A percentile compares a stretch with the other conserved stretches of the same genome.
Evolutionary conservation across 2,113 vertebrate genomes (phyloP).

Genomic region (Pachypanchax playfairii): DNA sequence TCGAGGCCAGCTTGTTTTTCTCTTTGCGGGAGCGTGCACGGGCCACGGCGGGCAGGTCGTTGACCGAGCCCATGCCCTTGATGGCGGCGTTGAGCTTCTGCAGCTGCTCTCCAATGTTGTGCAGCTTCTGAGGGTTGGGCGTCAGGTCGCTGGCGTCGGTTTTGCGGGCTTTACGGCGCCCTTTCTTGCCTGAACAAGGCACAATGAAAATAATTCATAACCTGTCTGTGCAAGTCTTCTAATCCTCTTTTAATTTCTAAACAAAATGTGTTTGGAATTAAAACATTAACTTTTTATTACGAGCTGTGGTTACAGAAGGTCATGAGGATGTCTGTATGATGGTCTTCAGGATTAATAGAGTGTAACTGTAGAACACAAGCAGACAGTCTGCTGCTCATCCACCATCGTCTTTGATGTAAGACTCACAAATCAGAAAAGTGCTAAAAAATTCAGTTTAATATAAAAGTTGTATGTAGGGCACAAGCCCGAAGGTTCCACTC

Average conservation of each 20-base stretch:
- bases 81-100: constrained; percentile 80
- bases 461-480: constrained; percentile 57
- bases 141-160: constrained; percentile 81
- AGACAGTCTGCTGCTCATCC: constrained; percentile 6
- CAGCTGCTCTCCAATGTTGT: constrained; percentile 80
- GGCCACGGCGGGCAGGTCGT: constrained; percentile 75
- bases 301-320: too few relatives aligned
- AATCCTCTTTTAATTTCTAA: too few relatives aligned
- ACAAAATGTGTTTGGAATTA: too few relatives aligned
- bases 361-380: neutral
- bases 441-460: constrained; percentile 36
- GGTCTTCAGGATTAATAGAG: too few relatives aligned
- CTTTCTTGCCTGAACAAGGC: constrained; percentile 71
- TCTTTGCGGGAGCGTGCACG: constrained; percentile 79
- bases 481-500: constrained; percentile 31
- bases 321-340: too few relatives aligned
- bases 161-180: constrained; percentile 78
- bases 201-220: neutral
- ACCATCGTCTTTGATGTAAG: neutral
- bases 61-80: constrained; percentile 78
- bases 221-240: neutral
- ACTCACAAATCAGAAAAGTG: neutral
- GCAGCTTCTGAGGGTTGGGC: constrained; percentile 79
- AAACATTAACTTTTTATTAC: too few relatives aligned
- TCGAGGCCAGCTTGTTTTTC: constrained; percentile 82